Evolutionary conservation across 1,140 invertebrate species (phyloP), one percentile per base, ranked within the genome.

Genomic region (Euura lappo): DNA sequence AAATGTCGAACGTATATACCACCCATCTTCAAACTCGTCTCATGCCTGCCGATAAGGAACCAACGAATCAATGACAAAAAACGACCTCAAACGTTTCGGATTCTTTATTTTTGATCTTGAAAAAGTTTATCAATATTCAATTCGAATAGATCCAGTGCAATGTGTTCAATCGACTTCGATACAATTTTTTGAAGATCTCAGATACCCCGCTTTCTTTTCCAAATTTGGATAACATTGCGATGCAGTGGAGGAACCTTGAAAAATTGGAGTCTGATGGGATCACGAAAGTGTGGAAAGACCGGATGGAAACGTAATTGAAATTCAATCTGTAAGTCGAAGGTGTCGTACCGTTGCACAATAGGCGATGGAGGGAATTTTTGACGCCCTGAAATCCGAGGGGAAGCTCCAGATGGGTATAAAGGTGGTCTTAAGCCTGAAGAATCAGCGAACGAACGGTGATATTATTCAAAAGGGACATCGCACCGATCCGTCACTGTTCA

Each of bases 401-500:
- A n/a, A 28, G 28, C 28, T 28, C 28, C 28, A 0, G 3, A 60
- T 3, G 2, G 6, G 3, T 3, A 28, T 28, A 28, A 28, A 28
- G 28, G 8, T 60, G 51, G 13, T 60, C 51, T 60, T 60, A 60
- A 60, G 51, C 51, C 51, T n/a, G 6, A n/a, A 60, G 51, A 60
- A 60, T 60, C 10, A 60, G 51, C 51, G 51, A 60, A 60, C 51
- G 51, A n/a, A 60, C 51, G 51, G 51, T 60, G 51, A 60, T 60
- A 60, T 60, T 60, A 60, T 60, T 60, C 51, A 60, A 60, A 60
- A 60, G 51, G 51, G 51, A 60, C 51, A 60, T 60, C 51, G 51
- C 51, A n/a, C 3, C 66, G 66, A 68, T 68, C 66, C 66, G 66
- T 68, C 66, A 68, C 13, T 28, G 66, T 68, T 68, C 66, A 68